Evolutionary conservation across 2,888 invertebrate species (phyloP).

Genomic region (Pandemis corylana): DNA sequence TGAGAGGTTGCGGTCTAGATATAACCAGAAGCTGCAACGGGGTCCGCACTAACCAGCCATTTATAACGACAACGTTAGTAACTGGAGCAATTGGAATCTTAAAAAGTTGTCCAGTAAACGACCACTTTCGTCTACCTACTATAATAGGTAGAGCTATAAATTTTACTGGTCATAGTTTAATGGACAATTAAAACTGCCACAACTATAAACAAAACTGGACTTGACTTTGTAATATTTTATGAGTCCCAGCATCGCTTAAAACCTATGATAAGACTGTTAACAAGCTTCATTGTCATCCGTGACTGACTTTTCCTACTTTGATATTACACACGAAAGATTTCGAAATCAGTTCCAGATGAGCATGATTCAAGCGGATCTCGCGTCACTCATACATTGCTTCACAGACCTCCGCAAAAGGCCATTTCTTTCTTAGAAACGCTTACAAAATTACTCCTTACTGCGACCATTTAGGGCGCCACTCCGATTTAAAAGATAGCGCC

Average conservation of each 20-base stretch:
- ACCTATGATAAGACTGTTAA: not conserved
- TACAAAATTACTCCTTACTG: constrained; percentile 31
- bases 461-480: constrained; percentile 29
- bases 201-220: not conserved
- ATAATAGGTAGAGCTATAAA: not conserved
- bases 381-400: constrained; percentile 54
- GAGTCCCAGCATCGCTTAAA: too few species aligned
- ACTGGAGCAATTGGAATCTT: constrained; percentile 23
- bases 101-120: constrained; percentile 3
- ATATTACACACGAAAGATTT: not conserved
- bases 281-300: not conserved
- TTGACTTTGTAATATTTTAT: too few species aligned
- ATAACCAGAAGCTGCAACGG: constrained; percentile 33
- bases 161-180: not conserved
- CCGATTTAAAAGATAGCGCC: constrained; percentile 34
- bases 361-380: constrained; percentile 64
- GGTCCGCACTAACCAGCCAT: constrained; percentile 7
- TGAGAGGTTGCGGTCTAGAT: constrained; percentile 57
- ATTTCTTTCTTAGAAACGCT: constrained; percentile 41
- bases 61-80: constrained; percentile 18
- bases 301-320: not conserved
- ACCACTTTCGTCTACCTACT: not conserved
- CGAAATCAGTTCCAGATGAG: constrained; percentile 62
- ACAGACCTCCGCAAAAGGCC: constrained; percentile 50
- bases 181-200: not conserved